phyloP scores from a whole-genome alignment of 2,113 vertebrate genomes.

The Trematocara unimaculatum region DNA sequence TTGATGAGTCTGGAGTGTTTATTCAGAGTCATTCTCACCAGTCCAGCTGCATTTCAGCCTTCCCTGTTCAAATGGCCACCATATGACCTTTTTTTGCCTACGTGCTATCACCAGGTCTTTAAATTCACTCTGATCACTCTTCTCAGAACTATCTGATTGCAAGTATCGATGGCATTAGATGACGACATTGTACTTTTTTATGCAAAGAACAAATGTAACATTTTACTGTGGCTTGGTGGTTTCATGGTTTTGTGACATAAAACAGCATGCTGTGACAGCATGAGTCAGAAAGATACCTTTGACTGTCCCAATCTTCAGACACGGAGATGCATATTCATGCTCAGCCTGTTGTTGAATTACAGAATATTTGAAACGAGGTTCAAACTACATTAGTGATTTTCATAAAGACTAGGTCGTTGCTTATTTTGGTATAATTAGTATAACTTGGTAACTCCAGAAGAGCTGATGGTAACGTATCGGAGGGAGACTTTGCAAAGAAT shows the following conservation, averaged over 20 bases:
- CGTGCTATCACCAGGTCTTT: neutral
- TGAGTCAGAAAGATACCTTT: neutral
- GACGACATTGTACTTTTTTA: neutral
- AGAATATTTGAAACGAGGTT: neutral
- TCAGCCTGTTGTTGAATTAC: neutral
- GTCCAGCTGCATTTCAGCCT: constrained; percentile 42
- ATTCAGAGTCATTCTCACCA: constrained; percentile 48
- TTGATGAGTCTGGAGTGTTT: constrained; percentile 41
- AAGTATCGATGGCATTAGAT: neutral
- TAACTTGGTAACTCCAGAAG: neutral
- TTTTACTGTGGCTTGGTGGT: neutral
- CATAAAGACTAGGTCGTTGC: neutral
- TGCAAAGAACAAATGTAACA: neutral
- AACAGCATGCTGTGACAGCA: neutral
- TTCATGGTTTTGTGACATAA: neutral
- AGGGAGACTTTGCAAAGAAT: neutral
- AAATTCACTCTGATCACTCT: neutral
- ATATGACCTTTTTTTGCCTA: constrained; percentile 10
- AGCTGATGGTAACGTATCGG: neutral
- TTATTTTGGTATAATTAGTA: neutral
- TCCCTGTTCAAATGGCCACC: constrained; percentile 14
- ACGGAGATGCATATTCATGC: neutral
- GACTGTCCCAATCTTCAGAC: neutral
- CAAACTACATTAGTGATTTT: neutral
- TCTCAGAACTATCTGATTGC: neutral